Percentiles rank a stretch among this genome's conserved stretches.
phyloP scores from a whole-genome alignment of 1,140 invertebrate species.

The Trichonephila clavipes region DNA sequence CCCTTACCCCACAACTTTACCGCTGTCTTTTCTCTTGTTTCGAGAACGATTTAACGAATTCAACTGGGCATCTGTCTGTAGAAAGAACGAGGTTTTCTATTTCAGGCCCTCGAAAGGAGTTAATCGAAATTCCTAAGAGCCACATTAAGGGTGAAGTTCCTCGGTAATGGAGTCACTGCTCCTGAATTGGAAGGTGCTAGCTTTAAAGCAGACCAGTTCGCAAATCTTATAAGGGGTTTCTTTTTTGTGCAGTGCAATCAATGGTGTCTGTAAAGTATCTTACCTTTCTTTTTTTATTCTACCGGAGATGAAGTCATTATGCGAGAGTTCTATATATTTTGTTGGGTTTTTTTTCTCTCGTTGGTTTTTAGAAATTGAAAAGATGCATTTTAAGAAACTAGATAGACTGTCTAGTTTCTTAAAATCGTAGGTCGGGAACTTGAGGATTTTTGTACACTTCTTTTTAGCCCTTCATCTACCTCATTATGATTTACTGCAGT shows the following conservation, averaged over 20 bases:
- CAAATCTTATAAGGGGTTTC: slow-evolving; percentile 12
- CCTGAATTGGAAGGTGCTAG: slow-evolving; percentile 9
- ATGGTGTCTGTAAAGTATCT: not conserved
- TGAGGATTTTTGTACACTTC: no score
- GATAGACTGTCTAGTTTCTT: no score
- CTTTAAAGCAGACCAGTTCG: not conserved
- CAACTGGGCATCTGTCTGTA: slow-evolving; percentile 23
- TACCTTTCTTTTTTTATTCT: not conserved
- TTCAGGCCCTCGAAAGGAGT: slow-evolving; percentile 35
- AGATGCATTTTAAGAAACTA: no score
- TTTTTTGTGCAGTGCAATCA: not conserved
- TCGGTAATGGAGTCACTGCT: slow-evolving; percentile 18
- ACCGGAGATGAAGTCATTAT: no score
- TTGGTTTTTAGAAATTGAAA: no score
- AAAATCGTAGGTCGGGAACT: no score
- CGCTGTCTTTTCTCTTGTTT: not conserved
- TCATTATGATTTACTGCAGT: no score
- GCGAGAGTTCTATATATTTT: no score
- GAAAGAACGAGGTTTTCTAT: slow-evolving; percentile 38
- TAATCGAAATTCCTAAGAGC: slow-evolving; percentile 57
- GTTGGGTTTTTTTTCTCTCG: no score
- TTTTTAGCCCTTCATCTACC: no score
- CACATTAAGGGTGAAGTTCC: slow-evolving; percentile 36
- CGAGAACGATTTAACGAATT: slow-evolving; percentile 42
- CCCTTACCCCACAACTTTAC: not conserved